Evolutionary conservation across 2,888 invertebrate species (phyloP).

Genomic region (Exephanes ischioxanthus): DNA sequence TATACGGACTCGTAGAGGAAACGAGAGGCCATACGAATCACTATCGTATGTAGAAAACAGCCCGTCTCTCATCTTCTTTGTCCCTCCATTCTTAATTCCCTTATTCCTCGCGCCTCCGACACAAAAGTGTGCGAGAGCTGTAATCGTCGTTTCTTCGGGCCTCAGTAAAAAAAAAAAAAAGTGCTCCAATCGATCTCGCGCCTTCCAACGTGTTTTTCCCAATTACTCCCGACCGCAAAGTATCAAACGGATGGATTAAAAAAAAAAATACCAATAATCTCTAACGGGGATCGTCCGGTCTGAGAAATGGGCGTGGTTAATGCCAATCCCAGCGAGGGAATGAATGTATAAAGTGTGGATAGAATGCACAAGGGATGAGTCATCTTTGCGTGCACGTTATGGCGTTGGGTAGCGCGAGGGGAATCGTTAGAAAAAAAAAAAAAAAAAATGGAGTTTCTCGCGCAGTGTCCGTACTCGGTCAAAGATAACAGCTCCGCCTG

Average conservation of each 20-base stretch:
- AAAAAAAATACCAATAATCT: conserved; percentile 26
- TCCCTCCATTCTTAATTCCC: conserved; percentile 23
- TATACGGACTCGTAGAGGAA: conserved; percentile 39
- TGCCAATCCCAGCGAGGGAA: conserved; percentile 39
- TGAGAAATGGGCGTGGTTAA: conserved; percentile 46
- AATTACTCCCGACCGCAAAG: background rate
- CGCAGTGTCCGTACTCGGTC: no score
- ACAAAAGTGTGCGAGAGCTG: conserved; percentile 38
- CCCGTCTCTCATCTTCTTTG: conserved; percentile 33
- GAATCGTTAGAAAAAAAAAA: conserved; percentile 2
- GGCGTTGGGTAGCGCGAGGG: conserved; percentile 10
- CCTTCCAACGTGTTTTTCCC: background rate
- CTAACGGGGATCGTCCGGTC: background rate
- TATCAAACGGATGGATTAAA: conserved; percentile 1
- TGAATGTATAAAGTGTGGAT: conserved; percentile 28
- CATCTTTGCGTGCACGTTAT: conserved; percentile 25
- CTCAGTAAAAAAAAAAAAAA: background rate
- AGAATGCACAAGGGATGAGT: conserved; percentile 27
- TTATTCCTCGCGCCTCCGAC: conserved; percentile 42
- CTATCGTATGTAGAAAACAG: conserved; percentile 65
- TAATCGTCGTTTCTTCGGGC: conserved; percentile 39
- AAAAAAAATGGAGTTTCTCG: no score
- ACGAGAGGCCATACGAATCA: conserved; percentile 66
- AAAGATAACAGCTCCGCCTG: no score
- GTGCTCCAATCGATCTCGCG: background rate